Percentiles rank a stretch among this genome's conserved stretches.
Evolutionary conservation across 2,888 invertebrate species (phyloP).

Genomic region (Lasioglossum pauxillum): DNA sequence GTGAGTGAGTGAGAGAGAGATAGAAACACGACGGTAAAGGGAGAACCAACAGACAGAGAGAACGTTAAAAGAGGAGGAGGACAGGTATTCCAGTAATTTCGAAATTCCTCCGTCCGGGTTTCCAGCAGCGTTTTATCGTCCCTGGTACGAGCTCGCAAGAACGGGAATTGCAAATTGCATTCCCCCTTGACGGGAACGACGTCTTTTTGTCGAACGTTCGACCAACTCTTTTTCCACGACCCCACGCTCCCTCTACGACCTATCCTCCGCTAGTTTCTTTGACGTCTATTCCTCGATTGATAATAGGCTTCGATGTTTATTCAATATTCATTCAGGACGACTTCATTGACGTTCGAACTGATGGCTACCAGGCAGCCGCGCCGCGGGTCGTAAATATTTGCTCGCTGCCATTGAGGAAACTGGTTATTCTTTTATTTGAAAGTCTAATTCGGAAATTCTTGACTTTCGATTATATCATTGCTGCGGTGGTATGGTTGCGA

Average conservation of each 20-base stretch:
- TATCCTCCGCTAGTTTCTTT: background rate
- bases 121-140: slow-evolving; percentile 21
- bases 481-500: background rate
- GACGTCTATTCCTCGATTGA: background rate
- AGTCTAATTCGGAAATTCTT: background rate
- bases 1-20: background rate
- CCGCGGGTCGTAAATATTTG: background rate
- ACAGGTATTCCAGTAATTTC: slow-evolving; percentile 40
- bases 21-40: background rate
- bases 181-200: background rate
- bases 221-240: background rate
- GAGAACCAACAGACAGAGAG: background rate
- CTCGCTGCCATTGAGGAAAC: background rate
- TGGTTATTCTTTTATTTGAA: background rate
- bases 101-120: slow-evolving; percentile 37
- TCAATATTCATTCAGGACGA: background rate
- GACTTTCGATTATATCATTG: background rate
- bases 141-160: slow-evolving; percentile 10
- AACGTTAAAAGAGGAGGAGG: background rate
- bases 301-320: background rate
- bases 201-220: slow-evolving; percentile 18
- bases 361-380: background rate
- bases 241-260: background rate
- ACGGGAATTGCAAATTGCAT: slow-evolving; percentile 39
- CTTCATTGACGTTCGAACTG: background rate